A percentile compares a stretch with the other conserved stretches of the same genome.
phyloP scores from a whole-genome alignment of 2,888 invertebrate species.

The Agrilus mali region DNA sequence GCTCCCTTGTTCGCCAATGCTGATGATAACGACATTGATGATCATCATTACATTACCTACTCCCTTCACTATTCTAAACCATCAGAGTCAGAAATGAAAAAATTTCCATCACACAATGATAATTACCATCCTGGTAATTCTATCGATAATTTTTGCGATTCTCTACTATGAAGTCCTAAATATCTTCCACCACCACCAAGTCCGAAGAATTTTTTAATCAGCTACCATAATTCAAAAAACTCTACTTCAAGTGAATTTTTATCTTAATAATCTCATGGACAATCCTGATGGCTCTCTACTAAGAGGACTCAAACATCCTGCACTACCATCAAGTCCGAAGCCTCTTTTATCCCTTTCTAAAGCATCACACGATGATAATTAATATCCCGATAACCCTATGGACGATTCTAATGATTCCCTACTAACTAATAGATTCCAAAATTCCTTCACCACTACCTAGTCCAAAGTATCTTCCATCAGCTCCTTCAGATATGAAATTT shows the following conservation, averaged over 20 bases:
- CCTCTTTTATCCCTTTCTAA: no score
- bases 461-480: no score
- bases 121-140: conserved; percentile 1
- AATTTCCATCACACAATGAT: conserved; percentile 1
- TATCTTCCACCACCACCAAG: conserved; percentile 8
- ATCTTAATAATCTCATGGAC: not conserved
- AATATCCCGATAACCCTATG: not conserved
- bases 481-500: conserved; percentile 7
- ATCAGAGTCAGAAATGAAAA: not conserved
- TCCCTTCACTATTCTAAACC: no score
- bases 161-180: conserved; percentile 7
- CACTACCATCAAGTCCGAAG: conserved; percentile 7
- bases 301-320: no score
- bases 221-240: no score
- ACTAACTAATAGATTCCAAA: no score
- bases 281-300: conserved; percentile 6
- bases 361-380: conserved; percentile 2
- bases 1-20: no score
- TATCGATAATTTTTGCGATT: conserved; percentile 4
- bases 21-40: no score
- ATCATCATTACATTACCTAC: no score
- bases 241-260: no score
- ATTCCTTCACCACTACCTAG: conserved; percentile 7
- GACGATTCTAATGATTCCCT: conserved; percentile 6
- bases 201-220: no score